Base-by-base conservation (phyloP, 30 jellyfish, hydroid and myxozoan genomes). In the Pseudorhiza aurosa region DNA sequence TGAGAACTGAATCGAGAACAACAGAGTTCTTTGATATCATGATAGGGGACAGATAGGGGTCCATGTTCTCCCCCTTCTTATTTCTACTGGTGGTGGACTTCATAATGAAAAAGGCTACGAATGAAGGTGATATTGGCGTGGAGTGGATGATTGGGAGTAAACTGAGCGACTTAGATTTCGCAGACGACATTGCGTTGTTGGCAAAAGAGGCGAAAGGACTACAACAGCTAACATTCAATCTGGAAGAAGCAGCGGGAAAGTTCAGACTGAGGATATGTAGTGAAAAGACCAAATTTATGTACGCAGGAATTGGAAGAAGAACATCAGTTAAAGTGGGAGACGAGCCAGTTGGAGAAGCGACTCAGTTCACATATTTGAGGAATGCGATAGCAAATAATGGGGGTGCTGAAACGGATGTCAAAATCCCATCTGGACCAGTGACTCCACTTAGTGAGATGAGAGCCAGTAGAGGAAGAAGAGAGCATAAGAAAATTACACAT, bases 111-210 rank as follows among this genome's bases (percentile, higher is more conserved):
- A 18, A 43, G 5, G 55, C 80, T 22, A 65, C 45, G 37, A 44
- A 11, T 4, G 63, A 27, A 29, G 30, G 17, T 19, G 14, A 35
- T 3, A 4, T 65, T 32, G 80, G 80, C 28, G 21, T 65, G 15
- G 31, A 18, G 0, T 65, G 65, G 80, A 17, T 32, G 39, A 43
- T 19, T 37, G 33, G 28, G 40, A 28, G 27, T 7, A 32, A 12
- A 10, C 80, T 65, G n/a, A 15, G 63, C 35, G 80, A 65, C 57
- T 37, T 65, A 29, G 80, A 65, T 42, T 65, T 65, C 33, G 64
- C 63, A 17, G 63, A 65, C 28, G 63, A 36, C 33, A 65, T 65
- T 4, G 80, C 60, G 17, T 32, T 65, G 60, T 43, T 65, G 21
- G 80, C 55, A 29, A 62, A 39, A 19, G n/a, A 60, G 39, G 9